Evolutionary conservation across 2,113 vertebrate genomes (phyloP), one percentile per base, ranked within the genome.

Genomic region (Rafetus swinhoei): DNA sequence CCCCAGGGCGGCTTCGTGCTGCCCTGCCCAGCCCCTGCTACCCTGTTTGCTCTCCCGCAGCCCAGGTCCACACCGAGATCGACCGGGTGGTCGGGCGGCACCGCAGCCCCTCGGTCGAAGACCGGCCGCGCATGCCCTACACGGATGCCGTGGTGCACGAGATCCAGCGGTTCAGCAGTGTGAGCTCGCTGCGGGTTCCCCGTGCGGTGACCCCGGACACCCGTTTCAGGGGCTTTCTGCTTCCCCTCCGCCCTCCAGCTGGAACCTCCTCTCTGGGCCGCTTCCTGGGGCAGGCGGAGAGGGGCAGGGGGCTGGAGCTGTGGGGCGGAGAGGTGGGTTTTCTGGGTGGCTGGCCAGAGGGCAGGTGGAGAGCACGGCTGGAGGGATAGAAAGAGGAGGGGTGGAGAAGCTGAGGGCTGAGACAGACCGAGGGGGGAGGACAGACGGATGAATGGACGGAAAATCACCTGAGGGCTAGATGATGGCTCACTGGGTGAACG

Each of bases 41-140:
- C 1, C 13, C 53, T 2, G 5, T 22, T 2, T 1, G 1, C 79
- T 3, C 19, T 5, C 50, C n/a, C 15, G 1, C 18, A 3, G 79
- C n/a, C 85, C 22, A 7, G 6, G 55, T 81, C 87, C 56, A 57
- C 4, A 29, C 12, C 19, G 84, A 86, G 76, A 62, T 86, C 74
- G 24, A 21, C 74, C 76, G 13, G 76, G 85, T 62, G 35, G 52
- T 86, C 24, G 74, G 85, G 18, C 9, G 27, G 22, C 55, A 86
- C 45, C 74, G 76, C 76, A 35, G 8, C 19, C 85, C 85, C 3
- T 35, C 16, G 3, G 19, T 25, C 3, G 85, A 62, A 14, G 74
- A 86, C 45, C 76, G 56, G 39, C 7, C 3, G 6, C 18, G 24
- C 12, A 35, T 79, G 76, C 76, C 85, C 7, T 62, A 79, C 56